Percentiles rank a stretch among this genome's conserved stretches.
phyloP scores from a whole-genome alignment of 1,140 invertebrate species.

The Drosophila gunungcola region DNA sequence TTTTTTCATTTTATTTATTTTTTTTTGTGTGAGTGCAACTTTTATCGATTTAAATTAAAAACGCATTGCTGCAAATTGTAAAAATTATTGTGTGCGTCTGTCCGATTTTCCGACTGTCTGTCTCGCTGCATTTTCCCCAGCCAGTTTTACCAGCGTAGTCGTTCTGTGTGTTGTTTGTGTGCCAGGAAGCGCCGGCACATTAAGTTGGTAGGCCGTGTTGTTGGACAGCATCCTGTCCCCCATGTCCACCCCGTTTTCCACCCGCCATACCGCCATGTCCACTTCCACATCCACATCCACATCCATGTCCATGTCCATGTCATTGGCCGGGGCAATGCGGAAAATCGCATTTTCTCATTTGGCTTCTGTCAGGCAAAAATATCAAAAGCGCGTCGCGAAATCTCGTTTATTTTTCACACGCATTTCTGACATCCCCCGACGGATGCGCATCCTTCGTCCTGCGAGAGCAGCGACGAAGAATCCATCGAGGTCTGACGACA shows the following conservation, averaged over 20 bases:
- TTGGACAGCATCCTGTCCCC: slow-evolving; percentile 62
- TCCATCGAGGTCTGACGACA: background rate
- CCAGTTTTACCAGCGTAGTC: background rate
- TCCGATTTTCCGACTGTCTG: slow-evolving; percentile 54
- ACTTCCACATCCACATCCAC: slow-evolving; percentile 43
- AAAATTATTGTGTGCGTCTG: slow-evolving; percentile 74
- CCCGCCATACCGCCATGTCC: slow-evolving; percentile 39
- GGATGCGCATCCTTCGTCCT: background rate
- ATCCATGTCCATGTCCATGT: slow-evolving; percentile 72
- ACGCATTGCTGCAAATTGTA: slow-evolving; percentile 82
- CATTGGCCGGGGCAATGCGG: slow-evolving; percentile 80
- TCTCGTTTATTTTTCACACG: slow-evolving; percentile 83
- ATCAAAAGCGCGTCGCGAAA: slow-evolving; percentile 80
- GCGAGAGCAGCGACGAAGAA: slow-evolving; percentile 4
- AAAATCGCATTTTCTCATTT: slow-evolving; percentile 83
- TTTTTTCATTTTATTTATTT: slow-evolving; percentile 50
- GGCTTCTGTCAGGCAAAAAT: slow-evolving; percentile 83
- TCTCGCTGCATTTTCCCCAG: slow-evolving; percentile 37
- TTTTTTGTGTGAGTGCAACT: slow-evolving; percentile 77
- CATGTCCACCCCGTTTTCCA: slow-evolving; percentile 10
- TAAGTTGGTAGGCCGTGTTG: slow-evolving; percentile 75
- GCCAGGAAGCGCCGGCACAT: slow-evolving; percentile 77
- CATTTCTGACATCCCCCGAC: slow-evolving; percentile 69
- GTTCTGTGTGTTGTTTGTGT: slow-evolving; percentile 31
- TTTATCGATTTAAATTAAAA: slow-evolving; percentile 83